Conservation (phyloP, 2,113 vertebrate species). For the Caloenas nicobarica region DNA sequence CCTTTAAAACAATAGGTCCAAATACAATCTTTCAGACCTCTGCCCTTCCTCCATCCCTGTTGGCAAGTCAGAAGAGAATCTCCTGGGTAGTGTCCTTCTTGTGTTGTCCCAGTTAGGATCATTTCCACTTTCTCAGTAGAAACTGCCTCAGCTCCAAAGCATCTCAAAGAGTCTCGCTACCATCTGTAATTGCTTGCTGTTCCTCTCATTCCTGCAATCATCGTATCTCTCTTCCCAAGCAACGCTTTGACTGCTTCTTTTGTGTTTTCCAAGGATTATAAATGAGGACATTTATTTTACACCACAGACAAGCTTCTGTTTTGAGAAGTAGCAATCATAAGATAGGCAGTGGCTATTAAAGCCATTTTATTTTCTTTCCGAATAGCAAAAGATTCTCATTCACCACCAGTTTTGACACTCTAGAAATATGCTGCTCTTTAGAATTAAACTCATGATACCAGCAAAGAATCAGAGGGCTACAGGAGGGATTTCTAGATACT, state of each 20-base stretch:
- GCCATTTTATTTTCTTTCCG: neutral
- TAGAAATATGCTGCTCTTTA: neutral
- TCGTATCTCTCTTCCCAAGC: neutral
- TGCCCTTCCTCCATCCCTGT: neutral
- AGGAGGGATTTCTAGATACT: neutral
- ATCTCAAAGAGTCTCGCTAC: neutral
- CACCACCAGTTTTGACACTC: neutral
- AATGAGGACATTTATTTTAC: slow-evolving; percentile 12
- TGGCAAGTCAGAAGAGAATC: neutral
- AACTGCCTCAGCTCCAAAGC: neutral
- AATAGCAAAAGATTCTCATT: neutral
- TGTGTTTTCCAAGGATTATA: neutral
- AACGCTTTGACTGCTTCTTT: neutral
- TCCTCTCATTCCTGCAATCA: neutral
- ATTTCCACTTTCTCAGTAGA: neutral
- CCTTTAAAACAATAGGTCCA: neutral
- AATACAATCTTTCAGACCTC: neutral
- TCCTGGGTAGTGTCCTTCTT: neutral
- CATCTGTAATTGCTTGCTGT: neutral
- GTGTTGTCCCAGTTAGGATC: neutral
- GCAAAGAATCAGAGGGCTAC: neutral
- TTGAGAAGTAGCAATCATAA: neutral
- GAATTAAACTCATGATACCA: neutral
- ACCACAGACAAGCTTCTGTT: neutral
- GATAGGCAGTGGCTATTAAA: neutral